A percentile compares a stretch with the other conserved stretches of the same genome.
Evolutionary conservation across 1,140 invertebrate genomes (phyloP).

Genomic region (Belonocnema kinseyi): DNA sequence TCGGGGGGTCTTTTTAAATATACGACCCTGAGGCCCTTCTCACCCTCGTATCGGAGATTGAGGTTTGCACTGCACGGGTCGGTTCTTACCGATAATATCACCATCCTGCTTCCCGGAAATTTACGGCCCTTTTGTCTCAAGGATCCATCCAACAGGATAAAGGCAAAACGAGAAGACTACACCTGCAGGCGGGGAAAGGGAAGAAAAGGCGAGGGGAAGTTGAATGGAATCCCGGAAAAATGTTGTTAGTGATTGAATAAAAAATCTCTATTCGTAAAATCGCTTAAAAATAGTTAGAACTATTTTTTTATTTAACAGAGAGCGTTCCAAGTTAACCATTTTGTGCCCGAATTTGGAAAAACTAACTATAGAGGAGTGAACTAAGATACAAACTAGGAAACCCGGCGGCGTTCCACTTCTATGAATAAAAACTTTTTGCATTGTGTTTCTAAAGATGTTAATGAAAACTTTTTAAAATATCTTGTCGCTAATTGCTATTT

Average conservation of each 20-base stretch:
- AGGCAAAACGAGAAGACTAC: slow-evolving; percentile 2
- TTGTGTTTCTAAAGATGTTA: no score
- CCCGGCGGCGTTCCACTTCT: no score
- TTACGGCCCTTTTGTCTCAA: slow-evolving; percentile 30
- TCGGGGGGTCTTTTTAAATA: background rate
- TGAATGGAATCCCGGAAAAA: background rate
- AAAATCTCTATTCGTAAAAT: background rate
- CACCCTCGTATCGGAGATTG: slow-evolving; percentile 21
- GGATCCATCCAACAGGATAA: background rate
- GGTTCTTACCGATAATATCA: slow-evolving; percentile 28
- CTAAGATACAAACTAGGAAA: no score
- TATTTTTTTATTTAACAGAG: no score
- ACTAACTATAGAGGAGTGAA: no score
- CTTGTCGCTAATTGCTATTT: no score
- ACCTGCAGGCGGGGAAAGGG: background rate
- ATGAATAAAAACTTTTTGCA: no score
- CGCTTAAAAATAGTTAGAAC: no score
- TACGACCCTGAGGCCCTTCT: slow-evolving; percentile 24
- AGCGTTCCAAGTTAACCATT: no score
- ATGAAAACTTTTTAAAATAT: no score
- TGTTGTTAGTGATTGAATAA: background rate
- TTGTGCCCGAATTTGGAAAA: no score
- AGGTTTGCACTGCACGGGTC: slow-evolving; percentile 23
- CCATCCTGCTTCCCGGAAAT: slow-evolving; percentile 21
- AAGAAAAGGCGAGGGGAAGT: slow-evolving; percentile 1